These are phyloP conservation scores for Drosophila picticornis DNA, from an alignment of 2,888 invertebrate species.

Conservation along the genomic window DNA sequence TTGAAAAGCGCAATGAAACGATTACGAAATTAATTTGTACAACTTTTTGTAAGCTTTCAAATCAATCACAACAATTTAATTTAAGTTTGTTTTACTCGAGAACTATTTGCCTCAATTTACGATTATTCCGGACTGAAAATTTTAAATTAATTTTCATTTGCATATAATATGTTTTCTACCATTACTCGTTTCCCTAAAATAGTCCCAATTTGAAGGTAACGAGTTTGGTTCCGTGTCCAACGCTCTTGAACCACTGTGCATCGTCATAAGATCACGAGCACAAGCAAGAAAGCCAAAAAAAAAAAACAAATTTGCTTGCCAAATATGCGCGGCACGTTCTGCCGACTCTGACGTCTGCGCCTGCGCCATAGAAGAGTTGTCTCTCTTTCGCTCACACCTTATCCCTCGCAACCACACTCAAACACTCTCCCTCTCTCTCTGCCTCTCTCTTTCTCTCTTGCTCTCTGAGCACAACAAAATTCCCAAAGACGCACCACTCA, in stretches of 20 bases:
- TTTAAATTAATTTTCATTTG: background rate
- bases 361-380: constrained; percentile 55
- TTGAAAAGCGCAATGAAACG: background rate
- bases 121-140: background rate
- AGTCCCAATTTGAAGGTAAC: background rate
- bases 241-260: constrained; percentile 11
- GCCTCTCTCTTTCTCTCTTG: background rate
- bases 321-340: constrained; percentile 67
- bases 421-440: background rate
- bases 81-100: background rate
- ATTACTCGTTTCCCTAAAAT: background rate
- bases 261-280: constrained; percentile 48
- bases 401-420: background rate
- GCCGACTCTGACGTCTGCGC: constrained; percentile 71
- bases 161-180: background rate
- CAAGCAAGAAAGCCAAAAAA: background rate
- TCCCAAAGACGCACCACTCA: constrained; percentile 35
- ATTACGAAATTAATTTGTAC: background rate
- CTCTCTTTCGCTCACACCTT: constrained; percentile 4
- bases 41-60: background rate
- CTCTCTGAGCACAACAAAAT: constrained; percentile 31
- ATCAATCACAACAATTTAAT: background rate
- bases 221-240: background rate
- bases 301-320: constrained; percentile 23
- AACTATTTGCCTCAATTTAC: background rate